These are phyloP conservation scores for Apostichopus californicus DNA, from an alignment of 35 echinoderm and acorn worm species.

Conservation along the genomic window DNA sequence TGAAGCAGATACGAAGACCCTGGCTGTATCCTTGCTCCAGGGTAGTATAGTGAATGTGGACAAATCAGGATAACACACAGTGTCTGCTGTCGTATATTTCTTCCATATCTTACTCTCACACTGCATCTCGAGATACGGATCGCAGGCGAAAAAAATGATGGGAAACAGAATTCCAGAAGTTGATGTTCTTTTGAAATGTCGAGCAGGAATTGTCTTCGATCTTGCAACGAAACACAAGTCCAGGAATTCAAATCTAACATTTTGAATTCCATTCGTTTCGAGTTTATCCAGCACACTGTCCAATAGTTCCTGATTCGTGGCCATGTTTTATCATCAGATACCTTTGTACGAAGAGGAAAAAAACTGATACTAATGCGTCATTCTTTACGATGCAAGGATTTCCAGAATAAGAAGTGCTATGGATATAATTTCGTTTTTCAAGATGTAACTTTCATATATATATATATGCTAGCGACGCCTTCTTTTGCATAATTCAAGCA, in stretches of 20 bases:
- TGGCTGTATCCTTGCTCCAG: constrained; percentile 62
- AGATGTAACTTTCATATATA: too few species aligned
- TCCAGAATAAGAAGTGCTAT: too few species aligned
- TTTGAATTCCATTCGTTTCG: neutral
- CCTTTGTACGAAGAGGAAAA: too few species aligned
- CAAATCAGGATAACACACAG: neutral
- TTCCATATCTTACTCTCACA: neutral
- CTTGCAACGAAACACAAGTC: constrained; percentile 34
- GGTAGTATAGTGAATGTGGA: constrained; percentile 28
- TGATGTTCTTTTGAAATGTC: constrained; percentile 15
- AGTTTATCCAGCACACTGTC: neutral
- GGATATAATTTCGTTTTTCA: too few species aligned
- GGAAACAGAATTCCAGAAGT: neutral
- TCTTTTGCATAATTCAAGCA: too few species aligned
- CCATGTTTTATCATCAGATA: neutral
- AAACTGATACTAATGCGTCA: too few species aligned
- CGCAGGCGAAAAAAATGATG: neutral
- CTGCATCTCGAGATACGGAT: neutral
- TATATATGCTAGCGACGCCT: too few species aligned
- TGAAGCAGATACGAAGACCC: constrained; percentile 52
- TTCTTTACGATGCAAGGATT: too few species aligned
- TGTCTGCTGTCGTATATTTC: neutral
- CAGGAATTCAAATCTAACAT: constrained; percentile 44
- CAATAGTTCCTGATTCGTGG: neutral
- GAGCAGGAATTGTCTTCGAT: constrained; percentile 46